Base-by-base conservation (phyloP, 2,797 vertebrate genomes). In the Chaunax sp. region DNA sequence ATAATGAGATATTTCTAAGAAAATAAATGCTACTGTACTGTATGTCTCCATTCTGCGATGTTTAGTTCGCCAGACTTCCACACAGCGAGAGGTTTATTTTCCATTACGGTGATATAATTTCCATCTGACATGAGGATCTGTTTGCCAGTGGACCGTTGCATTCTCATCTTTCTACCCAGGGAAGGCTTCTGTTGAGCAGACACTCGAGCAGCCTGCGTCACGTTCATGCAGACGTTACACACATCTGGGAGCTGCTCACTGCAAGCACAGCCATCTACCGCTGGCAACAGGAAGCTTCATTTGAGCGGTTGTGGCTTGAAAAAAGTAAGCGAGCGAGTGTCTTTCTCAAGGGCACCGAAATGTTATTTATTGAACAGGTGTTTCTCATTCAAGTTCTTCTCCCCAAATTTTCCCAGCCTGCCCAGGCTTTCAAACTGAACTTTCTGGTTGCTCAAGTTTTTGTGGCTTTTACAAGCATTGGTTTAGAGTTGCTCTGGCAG, bases 61-160 rank as follows among this genome's bases (percentile, higher is more conserved):
- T 52, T 22, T 30, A 72, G 59, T 28, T 19, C 60, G 53, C 6
- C 80, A 78, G 82, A 79, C 78, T 72, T 76, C 78, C 77, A 51
- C 83, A 67, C 77, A 78, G 81, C 30, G 5, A 79, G 85, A 40
- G 74, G 63, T 76, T 82, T 75, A 71, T 78, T 87, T 82, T 85
- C 83, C 76, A 64, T 87, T 61, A 76, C 38, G 2, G 55, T 53
- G 13, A 70, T 77, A 71, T 64, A 25, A 73, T 78, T 86, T 81
- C 79, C 85, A 81, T 84, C 81, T 80, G 84, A 80, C 82, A 53
- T 12, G 30, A 64, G 55, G 51, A 66, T 70, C 6, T 19, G 67
- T 60, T 58, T 30, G 26, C 70, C 78, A 25, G 73, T 30, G 50
- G 20, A 79, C 77, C 82, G 44, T 40, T 75, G 26, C 66, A 67